These are phyloP conservation scores for Parasteatoda tepidariorum DNA, from an alignment of 1,140 invertebrate genomes.

Conservation along the genomic window DNA sequence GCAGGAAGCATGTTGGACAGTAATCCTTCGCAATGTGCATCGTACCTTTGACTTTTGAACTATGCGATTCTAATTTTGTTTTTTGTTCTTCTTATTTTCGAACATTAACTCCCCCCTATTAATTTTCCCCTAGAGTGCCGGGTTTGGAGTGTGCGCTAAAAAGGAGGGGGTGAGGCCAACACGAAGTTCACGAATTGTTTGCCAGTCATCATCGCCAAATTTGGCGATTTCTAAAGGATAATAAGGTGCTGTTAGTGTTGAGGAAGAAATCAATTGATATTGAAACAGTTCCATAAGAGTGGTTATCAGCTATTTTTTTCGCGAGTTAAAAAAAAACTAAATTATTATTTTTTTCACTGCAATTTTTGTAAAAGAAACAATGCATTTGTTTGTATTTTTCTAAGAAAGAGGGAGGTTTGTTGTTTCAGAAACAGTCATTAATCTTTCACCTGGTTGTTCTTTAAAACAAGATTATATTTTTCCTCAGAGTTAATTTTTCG, in stretches of 20 bases:
- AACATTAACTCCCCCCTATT: conserved; percentile 22
- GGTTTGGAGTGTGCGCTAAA: conserved; percentile 21
- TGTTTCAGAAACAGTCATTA: too few relatives aligned
- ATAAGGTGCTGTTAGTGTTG: background rate
- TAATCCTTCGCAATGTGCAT: conserved; percentile 22
- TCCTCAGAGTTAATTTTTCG: too few relatives aligned
- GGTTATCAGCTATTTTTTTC: background rate
- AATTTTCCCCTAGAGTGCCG: conserved; percentile 30
- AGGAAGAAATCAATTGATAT: background rate
- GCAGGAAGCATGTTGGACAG: conserved; percentile 52
- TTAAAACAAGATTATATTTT: too few relatives aligned
- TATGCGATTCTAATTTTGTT: conserved; percentile 17
- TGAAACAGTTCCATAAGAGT: background rate
- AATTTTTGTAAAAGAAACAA: too few relatives aligned
- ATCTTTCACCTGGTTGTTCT: too few relatives aligned
- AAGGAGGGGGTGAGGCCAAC: conserved; percentile 39
- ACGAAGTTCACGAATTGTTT: conserved; percentile 35
- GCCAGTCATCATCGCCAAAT: conserved; percentile 32
- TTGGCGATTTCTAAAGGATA: conserved; percentile 28
- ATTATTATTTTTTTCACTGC: too few relatives aligned
- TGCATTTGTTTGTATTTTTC: too few relatives aligned
- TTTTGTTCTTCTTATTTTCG: conserved; percentile 9
- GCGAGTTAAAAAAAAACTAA: too few relatives aligned
- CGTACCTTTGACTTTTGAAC: conserved; percentile 36
- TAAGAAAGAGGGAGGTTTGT: too few relatives aligned